Percentiles rank a stretch among this genome's conserved stretches.
phyloP scores from a whole-genome alignment of 2,888 invertebrate species.

The Luperina nickerlii region DNA sequence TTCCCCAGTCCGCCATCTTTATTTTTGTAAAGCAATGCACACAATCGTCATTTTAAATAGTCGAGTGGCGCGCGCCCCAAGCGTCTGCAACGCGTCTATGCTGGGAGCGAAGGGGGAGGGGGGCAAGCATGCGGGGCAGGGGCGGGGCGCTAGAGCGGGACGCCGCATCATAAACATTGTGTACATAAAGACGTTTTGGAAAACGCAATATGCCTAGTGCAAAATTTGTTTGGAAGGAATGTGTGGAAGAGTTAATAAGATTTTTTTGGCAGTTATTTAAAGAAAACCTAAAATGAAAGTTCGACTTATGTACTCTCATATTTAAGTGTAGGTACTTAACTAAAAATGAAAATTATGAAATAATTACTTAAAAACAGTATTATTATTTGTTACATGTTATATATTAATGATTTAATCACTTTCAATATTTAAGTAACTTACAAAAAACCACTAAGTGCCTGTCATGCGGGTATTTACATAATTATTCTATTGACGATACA shows the following conservation, averaged over 20 bases:
- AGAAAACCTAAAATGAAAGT: neutral
- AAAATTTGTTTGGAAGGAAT: constrained; percentile 15
- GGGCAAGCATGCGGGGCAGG: constrained; percentile 67
- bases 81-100: constrained; percentile 74
- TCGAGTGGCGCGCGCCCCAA: constrained; percentile 70
- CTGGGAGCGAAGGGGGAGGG: constrained; percentile 68
- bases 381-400: neutral
- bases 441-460: constrained; percentile 15
- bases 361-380: neutral
- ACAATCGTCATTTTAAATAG: constrained; percentile 77
- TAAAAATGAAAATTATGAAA: neutral
- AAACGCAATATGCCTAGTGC: constrained; percentile 60
- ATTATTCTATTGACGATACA: constrained; percentile 6
- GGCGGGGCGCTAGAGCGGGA: constrained; percentile 83
- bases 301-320: neutral
- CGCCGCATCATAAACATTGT: constrained; percentile 77
- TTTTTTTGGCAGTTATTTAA: neutral
- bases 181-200: constrained; percentile 69
- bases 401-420: neutral
- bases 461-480: constrained; percentile 42
- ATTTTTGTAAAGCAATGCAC: constrained; percentile 86
- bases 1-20: constrained; percentile 85
- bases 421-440: neutral
- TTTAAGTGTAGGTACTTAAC: neutral
- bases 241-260: neutral